Evolutionary conservation across 2,888 invertebrate species (phyloP).

Genomic region (Isoperla grammatica): DNA sequence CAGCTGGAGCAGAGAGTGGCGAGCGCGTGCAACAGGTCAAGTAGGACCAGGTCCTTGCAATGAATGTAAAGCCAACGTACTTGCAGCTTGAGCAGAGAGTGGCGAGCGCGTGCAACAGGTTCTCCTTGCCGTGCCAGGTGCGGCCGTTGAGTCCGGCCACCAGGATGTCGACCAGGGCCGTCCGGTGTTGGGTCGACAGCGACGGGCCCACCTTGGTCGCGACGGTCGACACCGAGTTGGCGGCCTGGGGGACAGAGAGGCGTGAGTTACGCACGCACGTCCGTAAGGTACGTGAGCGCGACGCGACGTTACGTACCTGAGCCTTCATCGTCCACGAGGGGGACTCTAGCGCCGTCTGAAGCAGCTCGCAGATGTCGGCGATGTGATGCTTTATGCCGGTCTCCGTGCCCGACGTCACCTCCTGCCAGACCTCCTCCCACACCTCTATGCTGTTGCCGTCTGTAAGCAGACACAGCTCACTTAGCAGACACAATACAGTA

Average conservation of each 20-base stretch:
- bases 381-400: slow-evolving; percentile 73
- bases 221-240: slow-evolving; percentile 73
- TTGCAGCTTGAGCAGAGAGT: slow-evolving; percentile 62
- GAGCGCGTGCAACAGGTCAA: no score
- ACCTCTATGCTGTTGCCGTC: slow-evolving; percentile 53
- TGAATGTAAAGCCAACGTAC: no score
- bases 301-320: slow-evolving; percentile 48
- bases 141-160: slow-evolving; percentile 70
- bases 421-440: slow-evolving; percentile 87
- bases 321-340: slow-evolving; percentile 84
- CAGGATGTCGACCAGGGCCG: slow-evolving; percentile 60
- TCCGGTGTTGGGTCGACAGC: slow-evolving; percentile 58
- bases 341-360: slow-evolving; percentile 69
- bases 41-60: no score
- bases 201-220: slow-evolving; percentile 63
- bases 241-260: slow-evolving; percentile 53
- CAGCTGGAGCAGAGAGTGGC: no score
- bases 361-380: slow-evolving; percentile 60
- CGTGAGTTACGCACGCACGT: no score
- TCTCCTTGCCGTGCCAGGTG: slow-evolving; percentile 87
- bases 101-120: slow-evolving; percentile 70
- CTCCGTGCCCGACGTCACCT: slow-evolving; percentile 83
- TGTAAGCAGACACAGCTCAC: slow-evolving; percentile 2
- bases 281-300: not conserved
- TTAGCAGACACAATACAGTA: no score